These are phyloP conservation scores for Diprion similis DNA, from an alignment of 1,140 invertebrate genomes.

Conservation along the genomic window DNA sequence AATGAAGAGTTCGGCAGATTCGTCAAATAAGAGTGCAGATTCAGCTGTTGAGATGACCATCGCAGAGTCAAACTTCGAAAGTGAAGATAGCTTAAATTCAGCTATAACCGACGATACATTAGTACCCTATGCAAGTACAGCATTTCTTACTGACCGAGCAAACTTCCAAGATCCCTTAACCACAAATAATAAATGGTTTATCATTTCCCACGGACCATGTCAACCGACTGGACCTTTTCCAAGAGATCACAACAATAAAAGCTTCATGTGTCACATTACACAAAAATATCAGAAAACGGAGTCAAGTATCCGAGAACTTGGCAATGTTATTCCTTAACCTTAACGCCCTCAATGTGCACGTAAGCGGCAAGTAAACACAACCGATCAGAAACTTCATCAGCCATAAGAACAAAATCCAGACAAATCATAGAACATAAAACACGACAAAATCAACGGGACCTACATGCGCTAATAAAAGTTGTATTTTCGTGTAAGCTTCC, in stretches of 20 bases:
- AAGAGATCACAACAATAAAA: not conserved
- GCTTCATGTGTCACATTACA: slow-evolving; percentile 4
- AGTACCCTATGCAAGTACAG: not conserved
- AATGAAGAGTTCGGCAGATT: not conserved
- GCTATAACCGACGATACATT: slow-evolving; percentile 1
- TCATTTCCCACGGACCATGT: not conserved
- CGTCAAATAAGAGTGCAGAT: not conserved
- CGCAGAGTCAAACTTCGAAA: not conserved
- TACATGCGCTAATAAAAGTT: too few relatives aligned
- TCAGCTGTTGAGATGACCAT: slow-evolving; percentile 3
- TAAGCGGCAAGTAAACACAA: too few relatives aligned
- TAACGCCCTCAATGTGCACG: too few relatives aligned
- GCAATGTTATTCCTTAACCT: not conserved
- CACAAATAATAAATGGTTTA: not conserved
- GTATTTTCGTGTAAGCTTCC: too few relatives aligned
- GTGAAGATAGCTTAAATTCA: slow-evolving; percentile 3
- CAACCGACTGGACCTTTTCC: slow-evolving; percentile 2
- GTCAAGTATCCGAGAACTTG: slow-evolving; percentile 4
- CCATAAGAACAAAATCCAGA: too few relatives aligned
- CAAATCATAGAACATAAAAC: too few relatives aligned
- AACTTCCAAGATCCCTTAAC: not conserved
- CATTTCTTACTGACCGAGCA: slow-evolving; percentile 1
- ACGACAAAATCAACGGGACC: too few relatives aligned
- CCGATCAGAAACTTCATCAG: too few relatives aligned
- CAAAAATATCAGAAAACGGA: not conserved